phyloP scores from a whole-genome alignment of 2,113 vertebrate species.

The Puntigrus tetrazona region DNA sequence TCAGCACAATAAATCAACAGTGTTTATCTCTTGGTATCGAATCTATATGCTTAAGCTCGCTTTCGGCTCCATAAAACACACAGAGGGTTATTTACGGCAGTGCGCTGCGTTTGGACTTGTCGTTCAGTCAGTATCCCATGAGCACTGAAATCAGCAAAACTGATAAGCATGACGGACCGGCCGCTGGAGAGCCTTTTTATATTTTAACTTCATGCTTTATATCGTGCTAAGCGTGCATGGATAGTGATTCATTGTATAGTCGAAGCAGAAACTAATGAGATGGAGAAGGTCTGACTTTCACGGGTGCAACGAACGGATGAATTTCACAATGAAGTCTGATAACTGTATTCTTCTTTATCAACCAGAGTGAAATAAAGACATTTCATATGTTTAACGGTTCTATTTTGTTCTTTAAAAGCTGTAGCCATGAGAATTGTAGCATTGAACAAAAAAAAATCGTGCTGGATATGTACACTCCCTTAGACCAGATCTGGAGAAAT shows the following conservation, averaged over 20 bases:
- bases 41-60: conserved; percentile 23
- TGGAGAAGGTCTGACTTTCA: conserved; percentile 27
- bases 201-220: conserved; percentile 57
- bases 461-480: not conserved
- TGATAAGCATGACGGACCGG: not conserved
- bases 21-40: conserved; percentile 25
- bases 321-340: conserved; percentile 51
- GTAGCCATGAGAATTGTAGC: not conserved
- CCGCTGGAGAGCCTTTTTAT: conserved; percentile 35
- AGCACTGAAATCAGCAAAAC: not conserved
- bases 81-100: not conserved
- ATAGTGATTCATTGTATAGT: conserved; percentile 58
- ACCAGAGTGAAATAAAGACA: conserved; percentile 67
- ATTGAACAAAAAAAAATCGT: too few species aligned
- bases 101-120: not conserved
- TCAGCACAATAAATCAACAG: not conserved
- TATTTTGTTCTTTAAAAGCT: not conserved
- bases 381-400: conserved; percentile 61
- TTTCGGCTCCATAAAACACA: conserved; percentile 38
- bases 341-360: conserved; percentile 28
- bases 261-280: conserved; percentile 34
- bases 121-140: not conserved
- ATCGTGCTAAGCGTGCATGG: conserved; percentile 66
- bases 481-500: not conserved
- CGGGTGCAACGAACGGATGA: conserved; percentile 53